A percentile compares a stretch with the other conserved stretches of the same genome.
Conservation (phyloP, 1,140 invertebrate species). For the Papilio polyxenes region DNA sequence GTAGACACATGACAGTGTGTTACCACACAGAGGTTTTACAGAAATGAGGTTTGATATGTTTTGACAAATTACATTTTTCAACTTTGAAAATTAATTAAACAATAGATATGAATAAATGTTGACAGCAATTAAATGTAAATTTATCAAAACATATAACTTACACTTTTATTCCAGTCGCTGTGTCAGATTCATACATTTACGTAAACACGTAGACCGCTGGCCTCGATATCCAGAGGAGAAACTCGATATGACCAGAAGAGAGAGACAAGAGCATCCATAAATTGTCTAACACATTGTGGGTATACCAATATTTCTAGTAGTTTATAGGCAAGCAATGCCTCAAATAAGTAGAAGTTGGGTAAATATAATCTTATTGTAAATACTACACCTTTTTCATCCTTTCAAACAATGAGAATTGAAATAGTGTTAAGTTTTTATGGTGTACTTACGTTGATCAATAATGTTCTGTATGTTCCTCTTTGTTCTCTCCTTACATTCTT, state of each 20-base stretch:
- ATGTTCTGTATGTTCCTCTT: conserved; percentile 91
- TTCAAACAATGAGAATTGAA: conserved; percentile 25
- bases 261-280: conserved; percentile 27
- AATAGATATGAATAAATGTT: neutral
- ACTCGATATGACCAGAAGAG: conserved; percentile 26
- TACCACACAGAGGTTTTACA: conserved; percentile 42
- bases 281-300: neutral
- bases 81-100: conserved; percentile 35
- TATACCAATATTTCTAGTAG: conserved; percentile 22
- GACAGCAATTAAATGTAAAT: conserved; percentile 18
- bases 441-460: conserved; percentile 91
- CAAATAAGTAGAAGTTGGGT: neutral
- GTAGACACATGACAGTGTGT: conserved; percentile 45
- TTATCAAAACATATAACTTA: conserved; percentile 59
- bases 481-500: conserved; percentile 91
- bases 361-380: conserved; percentile 19
- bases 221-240: neutral
- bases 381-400: conserved; percentile 22
- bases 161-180: conserved; percentile 37
- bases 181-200: conserved; percentile 29
- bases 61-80: conserved; percentile 47
- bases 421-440: neutral
- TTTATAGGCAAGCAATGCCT: neutral
- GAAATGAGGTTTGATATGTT: conserved; percentile 43
- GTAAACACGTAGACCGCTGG: conserved; percentile 11